Evolutionary conservation across 2,888 invertebrate genomes (phyloP).

Genomic region (Diadegma fenestrale): DNA sequence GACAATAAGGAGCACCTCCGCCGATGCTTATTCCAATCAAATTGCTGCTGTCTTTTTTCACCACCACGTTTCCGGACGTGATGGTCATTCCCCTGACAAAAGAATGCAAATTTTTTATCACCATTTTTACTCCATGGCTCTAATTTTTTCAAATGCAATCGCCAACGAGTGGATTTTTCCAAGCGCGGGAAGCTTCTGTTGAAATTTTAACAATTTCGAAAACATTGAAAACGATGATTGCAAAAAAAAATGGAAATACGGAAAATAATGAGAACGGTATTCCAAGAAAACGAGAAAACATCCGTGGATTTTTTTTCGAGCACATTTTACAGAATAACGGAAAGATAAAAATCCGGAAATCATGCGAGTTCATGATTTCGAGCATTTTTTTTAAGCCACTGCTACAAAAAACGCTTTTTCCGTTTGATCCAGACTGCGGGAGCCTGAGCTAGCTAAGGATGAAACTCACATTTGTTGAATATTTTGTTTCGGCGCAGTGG

Average conservation of each 20-base stretch:
- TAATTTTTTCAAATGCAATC: neutral
- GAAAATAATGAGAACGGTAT: neutral
- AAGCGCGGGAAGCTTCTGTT: too few relatives aligned
- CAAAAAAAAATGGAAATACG: neutral
- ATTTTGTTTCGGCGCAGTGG: slow-evolving; percentile 73
- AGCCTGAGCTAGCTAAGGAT: neutral
- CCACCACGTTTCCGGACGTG: slow-evolving; percentile 95
- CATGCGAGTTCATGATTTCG: neutral
- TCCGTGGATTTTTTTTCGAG: neutral
- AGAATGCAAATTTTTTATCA: neutral
- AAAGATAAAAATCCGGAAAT: neutral
- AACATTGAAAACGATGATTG: neutral
- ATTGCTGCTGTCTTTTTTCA: slow-evolving; percentile 96
- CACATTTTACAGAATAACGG: neutral
- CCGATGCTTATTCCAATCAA: slow-evolving; percentile 99
- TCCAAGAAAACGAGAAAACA: slow-evolving; percentile 17
- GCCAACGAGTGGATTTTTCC: too few relatives aligned
- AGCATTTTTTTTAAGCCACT: neutral
- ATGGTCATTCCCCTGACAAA: slow-evolving; percentile 96
- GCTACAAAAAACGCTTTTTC: neutral
- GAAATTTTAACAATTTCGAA: neutral
- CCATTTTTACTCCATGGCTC: neutral
- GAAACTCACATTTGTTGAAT: slow-evolving; percentile 79
- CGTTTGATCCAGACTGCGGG: neutral
- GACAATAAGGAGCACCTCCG: slow-evolving; percentile 97